Base-by-base conservation (phyloP, 2,797 vertebrate genomes). In the Lemur catta region DNA sequence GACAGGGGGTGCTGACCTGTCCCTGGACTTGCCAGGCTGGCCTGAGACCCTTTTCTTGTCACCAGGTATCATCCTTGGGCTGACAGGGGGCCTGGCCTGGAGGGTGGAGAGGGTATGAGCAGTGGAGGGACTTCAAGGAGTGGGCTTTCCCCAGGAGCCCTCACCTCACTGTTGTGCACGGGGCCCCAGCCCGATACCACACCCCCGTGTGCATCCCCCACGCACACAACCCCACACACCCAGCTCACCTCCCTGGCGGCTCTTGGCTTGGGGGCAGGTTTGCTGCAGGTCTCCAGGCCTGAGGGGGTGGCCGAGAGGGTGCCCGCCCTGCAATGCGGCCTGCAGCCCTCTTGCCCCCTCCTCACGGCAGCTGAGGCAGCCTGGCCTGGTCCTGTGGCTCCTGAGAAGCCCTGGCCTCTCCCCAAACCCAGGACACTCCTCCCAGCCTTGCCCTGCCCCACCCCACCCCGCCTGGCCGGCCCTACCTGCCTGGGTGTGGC, bases 181-280 rank as follows among this genome's bases (percentile, higher is more conserved):
- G 59, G 86, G 43, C 18, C 52, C 11, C 17, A 1, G 65, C 48
- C 33, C 22, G 82, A 69, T 12, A 43, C 41, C 43, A 48, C 14
- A 26, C 3, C 26, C 35, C 38, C 15, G 2, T 20, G 13, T 4
- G 2, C 7, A 38, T 18, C 18, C 4, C 28, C 76, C 55, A 41
- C 0, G 15, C 22, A 48, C 11, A 3, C 52, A 52, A 30, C 4
- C 9, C 2, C 20, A 20, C 4, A 2, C 65, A 41, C 11, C 4
- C 2, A 41, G 82, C 92, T 95, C 81, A 97, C 95, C 96, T 95
- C 48, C 48, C 11, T 46, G 11, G 63, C 10, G 79, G 69, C 22
- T 59, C 69, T 86, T 15, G 0, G 91, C 67, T 0, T 48, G 48
- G 28, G 41, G 67, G 59, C 46, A 50, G 80, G n/a, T 59, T 26